phyloP scores from a whole-genome alignment of 2,113 vertebrate genomes.

The Ammospiza caudacuta region DNA sequence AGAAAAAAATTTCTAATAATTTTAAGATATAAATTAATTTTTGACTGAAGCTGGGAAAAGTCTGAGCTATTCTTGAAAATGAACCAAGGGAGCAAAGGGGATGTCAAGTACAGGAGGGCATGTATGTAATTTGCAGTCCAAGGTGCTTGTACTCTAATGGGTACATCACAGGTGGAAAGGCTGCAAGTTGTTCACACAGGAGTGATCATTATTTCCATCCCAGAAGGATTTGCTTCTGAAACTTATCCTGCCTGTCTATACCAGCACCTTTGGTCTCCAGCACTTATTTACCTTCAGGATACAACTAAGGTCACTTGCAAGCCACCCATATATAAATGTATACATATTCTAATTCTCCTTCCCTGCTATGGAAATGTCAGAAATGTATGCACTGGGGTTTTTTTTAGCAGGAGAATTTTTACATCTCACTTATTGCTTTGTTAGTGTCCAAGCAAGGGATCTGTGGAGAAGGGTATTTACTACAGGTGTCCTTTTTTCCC shows the following conservation, averaged over 20 bases:
- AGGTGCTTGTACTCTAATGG: background rate
- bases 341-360: background rate
- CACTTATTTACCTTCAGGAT: background rate
- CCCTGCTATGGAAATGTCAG: fast-evolving
- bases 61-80: conserved; percentile 38
- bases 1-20: background rate
- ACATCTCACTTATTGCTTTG: background rate
- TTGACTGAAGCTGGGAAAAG: conserved; percentile 23
- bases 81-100: background rate
- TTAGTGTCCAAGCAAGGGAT: background rate
- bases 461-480: background rate
- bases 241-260: background rate
- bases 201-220: background rate
- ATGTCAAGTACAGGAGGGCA: background rate
- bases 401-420: background rate
- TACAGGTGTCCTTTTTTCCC: background rate
- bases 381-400: background rate
- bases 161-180: background rate
- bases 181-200: background rate
- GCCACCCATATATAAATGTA: background rate
- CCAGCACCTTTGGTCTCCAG: background rate
- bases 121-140: background rate
- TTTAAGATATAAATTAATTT: conserved; percentile 36
- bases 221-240: background rate
- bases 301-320: background rate